Conservation (phyloP, 2,113 vertebrate genomes). For the Porphyrio hochstetteri region DNA sequence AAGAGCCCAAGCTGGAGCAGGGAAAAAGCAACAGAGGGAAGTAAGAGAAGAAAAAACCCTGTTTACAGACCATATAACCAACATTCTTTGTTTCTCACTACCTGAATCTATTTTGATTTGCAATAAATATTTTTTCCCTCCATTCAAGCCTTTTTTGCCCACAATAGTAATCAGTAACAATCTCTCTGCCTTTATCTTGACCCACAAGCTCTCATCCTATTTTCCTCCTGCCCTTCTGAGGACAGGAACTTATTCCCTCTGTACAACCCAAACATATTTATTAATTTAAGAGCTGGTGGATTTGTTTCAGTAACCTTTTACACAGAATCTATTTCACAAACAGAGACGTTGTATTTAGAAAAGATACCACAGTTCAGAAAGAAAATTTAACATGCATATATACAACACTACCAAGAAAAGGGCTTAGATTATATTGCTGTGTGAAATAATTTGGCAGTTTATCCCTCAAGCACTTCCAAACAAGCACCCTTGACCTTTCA, state of each 20-base stretch:
- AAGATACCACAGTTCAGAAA: neutral
- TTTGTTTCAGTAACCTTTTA: neutral
- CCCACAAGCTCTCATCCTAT: neutral
- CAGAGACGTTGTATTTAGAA: neutral
- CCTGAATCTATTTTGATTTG: neutral
- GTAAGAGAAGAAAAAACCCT: neutral
- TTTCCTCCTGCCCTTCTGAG: neutral
- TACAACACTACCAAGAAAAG: neutral
- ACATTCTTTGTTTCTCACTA: neutral
- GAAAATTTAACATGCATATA: neutral
- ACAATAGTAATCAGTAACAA: neutral
- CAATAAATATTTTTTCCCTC: neutral
- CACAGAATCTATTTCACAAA: neutral
- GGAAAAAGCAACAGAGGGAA: neutral
- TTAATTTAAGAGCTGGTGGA: neutral
- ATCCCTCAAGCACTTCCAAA: neutral
- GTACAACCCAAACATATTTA: neutral
- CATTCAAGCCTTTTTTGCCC: neutral
- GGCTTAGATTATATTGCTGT: neutral
- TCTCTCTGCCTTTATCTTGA: neutral
- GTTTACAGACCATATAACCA: neutral
- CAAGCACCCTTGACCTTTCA: neutral
- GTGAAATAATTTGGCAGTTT: neutral
- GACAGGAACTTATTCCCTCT: neutral
- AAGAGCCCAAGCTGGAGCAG: neutral